Percentiles rank a stretch among this genome's conserved stretches.
Evolutionary conservation across 2,797 vertebrate genomes (phyloP).

Genomic region (Rhyacichthys aspro): DNA sequence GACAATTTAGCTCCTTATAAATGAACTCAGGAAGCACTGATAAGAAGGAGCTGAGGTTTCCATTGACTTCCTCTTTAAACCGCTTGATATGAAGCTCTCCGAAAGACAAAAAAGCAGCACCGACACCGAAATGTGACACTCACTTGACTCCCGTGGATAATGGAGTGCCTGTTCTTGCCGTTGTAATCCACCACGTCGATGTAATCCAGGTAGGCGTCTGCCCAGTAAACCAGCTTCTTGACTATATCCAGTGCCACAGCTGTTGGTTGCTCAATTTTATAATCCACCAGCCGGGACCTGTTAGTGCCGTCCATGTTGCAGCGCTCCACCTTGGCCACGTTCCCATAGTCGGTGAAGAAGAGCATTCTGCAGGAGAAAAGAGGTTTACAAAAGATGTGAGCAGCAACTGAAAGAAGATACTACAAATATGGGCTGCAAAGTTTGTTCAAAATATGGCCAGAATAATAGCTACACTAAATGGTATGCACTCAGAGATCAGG

Average conservation of each 20-base stretch:
- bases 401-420: not conserved
- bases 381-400: not conserved
- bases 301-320: conserved; percentile 98
- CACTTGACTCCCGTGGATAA: conserved; percentile 91
- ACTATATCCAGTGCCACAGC: conserved; percentile 90
- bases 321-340: conserved; percentile 91
- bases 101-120: conserved; percentile 14
- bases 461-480: too few species aligned
- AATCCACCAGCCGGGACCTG: conserved; percentile 89
- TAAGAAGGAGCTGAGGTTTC: conserved; percentile 25
- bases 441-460: too few species aligned
- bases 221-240: conserved; percentile 96
- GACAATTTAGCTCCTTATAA: conserved; percentile 32
- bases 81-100: conserved; percentile 9
- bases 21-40: conserved; percentile 21
- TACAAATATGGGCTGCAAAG: not conserved
- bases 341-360: conserved; percentile 97
- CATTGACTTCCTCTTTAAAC: conserved; percentile 17
- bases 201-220: conserved; percentile 92
- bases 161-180: conserved; percentile 87
- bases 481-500: too few species aligned
- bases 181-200: conserved; percentile 95
- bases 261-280: conserved; percentile 90
- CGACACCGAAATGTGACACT: conserved; percentile 65
- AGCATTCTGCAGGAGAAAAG: conserved; percentile 85